These are phyloP conservation scores for Gobiocypris rarus DNA, from an alignment of 2,113 vertebrate species.

Conservation along the genomic window DNA sequence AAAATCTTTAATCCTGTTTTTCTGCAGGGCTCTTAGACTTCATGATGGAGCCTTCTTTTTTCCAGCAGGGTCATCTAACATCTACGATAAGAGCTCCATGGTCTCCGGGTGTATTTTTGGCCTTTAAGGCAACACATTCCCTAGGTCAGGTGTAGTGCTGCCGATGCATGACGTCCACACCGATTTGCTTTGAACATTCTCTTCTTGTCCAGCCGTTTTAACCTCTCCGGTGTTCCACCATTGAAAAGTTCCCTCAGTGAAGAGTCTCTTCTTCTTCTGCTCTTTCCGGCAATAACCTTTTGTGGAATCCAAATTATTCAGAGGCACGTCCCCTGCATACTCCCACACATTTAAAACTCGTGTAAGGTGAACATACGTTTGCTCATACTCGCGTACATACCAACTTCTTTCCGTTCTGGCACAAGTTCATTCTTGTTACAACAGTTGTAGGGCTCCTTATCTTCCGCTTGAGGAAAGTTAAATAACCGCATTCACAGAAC, in stretches of 20 bases:
- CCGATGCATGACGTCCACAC: conserved; percentile 66
- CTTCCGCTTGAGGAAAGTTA: conserved; percentile 54
- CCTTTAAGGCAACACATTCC: conserved; percentile 75
- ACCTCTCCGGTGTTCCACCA: conserved; percentile 67
- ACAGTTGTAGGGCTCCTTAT: conserved; percentile 52
- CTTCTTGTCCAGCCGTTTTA: conserved; percentile 57
- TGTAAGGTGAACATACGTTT: background rate
- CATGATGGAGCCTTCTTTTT: conserved; percentile 69
- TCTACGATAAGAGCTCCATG: conserved; percentile 69
- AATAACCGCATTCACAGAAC: conserved; percentile 57
- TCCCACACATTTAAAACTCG: background rate
- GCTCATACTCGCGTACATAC: conserved; percentile 9
- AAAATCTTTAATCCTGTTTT: conserved; percentile 73
- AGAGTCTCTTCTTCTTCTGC: conserved; percentile 34
- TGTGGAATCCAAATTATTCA: background rate
- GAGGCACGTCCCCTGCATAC: background rate
- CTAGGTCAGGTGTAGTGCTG: conserved; percentile 65
- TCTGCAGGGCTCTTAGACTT: conserved; percentile 71
- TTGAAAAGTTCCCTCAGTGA: background rate
- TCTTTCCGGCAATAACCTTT: background rate
- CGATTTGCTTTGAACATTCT: conserved; percentile 72
- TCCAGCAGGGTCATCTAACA: conserved; percentile 74
- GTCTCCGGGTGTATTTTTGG: conserved; percentile 71
- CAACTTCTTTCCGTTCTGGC: conserved; percentile 45
- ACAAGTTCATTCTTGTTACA: conserved; percentile 64